These are phyloP conservation scores for Scleropages formosus DNA, from an alignment of 2,797 vertebrate species.

Conservation along the genomic window DNA sequence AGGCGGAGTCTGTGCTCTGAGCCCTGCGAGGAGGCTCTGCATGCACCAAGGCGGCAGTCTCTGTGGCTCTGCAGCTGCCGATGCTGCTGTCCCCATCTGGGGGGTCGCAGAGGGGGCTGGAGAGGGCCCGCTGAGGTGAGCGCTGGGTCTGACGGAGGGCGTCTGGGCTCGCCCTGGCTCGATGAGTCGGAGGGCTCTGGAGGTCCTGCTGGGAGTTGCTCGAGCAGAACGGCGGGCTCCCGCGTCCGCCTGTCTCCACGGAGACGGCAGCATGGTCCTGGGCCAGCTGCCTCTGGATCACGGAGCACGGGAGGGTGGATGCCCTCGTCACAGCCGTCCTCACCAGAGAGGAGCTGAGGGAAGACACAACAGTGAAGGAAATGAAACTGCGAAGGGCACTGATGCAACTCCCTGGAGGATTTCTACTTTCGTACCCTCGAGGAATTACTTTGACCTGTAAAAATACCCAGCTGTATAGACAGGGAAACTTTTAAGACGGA, in stretches of 20 bases:
- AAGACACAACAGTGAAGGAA: background rate
- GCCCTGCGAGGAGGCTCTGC: conserved; percentile 62
- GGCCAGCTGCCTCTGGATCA: conserved; percentile 83
- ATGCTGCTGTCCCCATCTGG: conserved; percentile 84
- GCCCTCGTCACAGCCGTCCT: conserved; percentile 66
- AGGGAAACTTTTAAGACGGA: no score
- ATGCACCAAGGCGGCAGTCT: conserved; percentile 61
- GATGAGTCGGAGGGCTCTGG: conserved; percentile 80
- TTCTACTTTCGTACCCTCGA: no score
- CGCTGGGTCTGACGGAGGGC: conserved; percentile 66
- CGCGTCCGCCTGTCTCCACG: conserved; percentile 85
- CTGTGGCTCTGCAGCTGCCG: conserved; percentile 76
- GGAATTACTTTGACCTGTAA: no score
- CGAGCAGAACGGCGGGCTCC: conserved; percentile 94
- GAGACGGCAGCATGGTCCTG: conserved; percentile 79
- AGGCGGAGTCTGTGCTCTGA: conserved; percentile 72
- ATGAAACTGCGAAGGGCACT: no score
- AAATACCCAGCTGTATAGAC: no score
- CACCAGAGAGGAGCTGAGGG: conserved; percentile 46
- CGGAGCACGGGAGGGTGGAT: conserved; percentile 72
- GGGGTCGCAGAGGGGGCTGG: conserved; percentile 80
- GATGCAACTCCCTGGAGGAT: no score
- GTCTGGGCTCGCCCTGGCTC: conserved; percentile 68
- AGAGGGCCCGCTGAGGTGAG: conserved; percentile 83
- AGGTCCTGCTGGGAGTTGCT: conserved; percentile 93